These are phyloP conservation scores for Chionoecetes opilio DNA, from an alignment of 1,140 invertebrate genomes.

Conservation along the genomic window DNA sequence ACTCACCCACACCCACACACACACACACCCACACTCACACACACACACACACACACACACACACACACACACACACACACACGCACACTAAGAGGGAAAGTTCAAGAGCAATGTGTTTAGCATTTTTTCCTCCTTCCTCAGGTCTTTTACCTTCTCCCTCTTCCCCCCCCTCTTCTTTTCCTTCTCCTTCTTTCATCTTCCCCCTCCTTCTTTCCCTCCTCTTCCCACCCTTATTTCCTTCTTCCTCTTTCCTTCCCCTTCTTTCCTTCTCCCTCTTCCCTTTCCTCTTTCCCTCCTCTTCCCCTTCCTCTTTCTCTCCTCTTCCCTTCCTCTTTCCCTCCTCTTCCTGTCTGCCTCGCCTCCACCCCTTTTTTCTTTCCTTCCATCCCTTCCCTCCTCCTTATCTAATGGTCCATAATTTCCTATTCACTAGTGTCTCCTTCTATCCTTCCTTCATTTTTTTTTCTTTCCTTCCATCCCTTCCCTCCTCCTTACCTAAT, in stretches of 20 bases:
- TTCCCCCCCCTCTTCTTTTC: background rate
- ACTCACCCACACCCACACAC: background rate
- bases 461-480: too few relatives aligned
- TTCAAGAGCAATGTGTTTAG: background rate
- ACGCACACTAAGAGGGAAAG: background rate
- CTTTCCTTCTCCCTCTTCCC: background rate
- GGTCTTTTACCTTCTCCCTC: background rate
- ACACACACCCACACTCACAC: background rate
- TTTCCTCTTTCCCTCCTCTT: background rate
- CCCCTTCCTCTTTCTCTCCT: background rate
- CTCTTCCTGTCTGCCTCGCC: background rate
- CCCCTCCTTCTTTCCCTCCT: too few relatives aligned
- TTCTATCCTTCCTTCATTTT: too few relatives aligned
- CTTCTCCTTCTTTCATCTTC: background rate
- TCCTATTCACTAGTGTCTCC: too few relatives aligned
- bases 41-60: constrained; percentile 8
- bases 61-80: constrained; percentile 5
- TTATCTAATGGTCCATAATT: background rate
- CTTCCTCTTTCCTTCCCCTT: too few relatives aligned
- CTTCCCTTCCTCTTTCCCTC: background rate
- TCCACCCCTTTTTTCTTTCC: background rate
- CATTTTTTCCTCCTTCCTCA: background rate
- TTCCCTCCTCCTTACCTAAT: too few relatives aligned
- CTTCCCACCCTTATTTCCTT: too few relatives aligned
- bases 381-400: background rate